Base-by-base conservation (phyloP, 2,113 vertebrate species). In the Thunnus thynnus region DNA sequence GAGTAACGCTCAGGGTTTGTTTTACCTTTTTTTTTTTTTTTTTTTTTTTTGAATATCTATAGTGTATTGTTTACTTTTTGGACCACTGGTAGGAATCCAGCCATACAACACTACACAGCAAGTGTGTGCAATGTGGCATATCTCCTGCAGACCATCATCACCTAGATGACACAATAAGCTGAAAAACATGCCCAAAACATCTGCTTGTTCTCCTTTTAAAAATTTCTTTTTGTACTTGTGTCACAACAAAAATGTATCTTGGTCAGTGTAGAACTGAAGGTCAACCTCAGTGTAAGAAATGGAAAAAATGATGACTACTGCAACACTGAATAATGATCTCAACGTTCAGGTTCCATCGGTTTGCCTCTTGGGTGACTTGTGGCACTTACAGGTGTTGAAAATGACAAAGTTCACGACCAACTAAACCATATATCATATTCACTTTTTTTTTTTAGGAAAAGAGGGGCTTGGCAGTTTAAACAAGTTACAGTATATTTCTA, bases 361-460 rank as follows among this genome's bases (percentile, higher is more conserved):
- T 64, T 88, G 63, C 56, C 27, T 67, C 63, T 51, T 44, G 30
- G 41, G 36, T 51, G 36, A 83, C 13, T 18, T 3, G 44, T 56
- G 68, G 68, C 32, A 77, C 69, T 65, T 80, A 16, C 27, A 56
- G 47, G 75, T 76, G 85, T 66, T 86, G 66, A 84, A 91, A 89
- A 91, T 81, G 80, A 80, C 75, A 91, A 81, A 93, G 86, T 81
- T 89, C 66, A 86, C 52, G 12, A 60, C 32, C 55, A 75, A 58
- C 64, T 30, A 58, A 72, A 62, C 13, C 54, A 61, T 85, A 55
- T 56, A 82, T 90, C 81, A 81, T 61, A 72, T 84, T 79, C 60
- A 44, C 44, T 47, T 78, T 72, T 84, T 72, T 84, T 82, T 50
- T 30, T 30, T 30, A 11, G 66, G 41, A 3, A 67, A 61, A 78